Evolutionary conservation across 2,888 invertebrate species (phyloP), one percentile per base, ranked within the genome.

Genomic region (Drosophila hamatofila): DNA sequence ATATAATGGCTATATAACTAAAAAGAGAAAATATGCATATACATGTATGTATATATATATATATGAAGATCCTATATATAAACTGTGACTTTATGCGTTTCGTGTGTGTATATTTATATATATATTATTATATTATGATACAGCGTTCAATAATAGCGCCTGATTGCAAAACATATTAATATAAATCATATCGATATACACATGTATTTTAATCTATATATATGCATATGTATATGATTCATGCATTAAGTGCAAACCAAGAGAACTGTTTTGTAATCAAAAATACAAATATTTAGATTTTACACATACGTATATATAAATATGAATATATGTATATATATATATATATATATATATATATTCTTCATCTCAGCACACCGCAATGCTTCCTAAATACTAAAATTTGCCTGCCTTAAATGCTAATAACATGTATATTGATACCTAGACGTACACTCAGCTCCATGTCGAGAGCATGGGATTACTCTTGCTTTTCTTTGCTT

Each of bases 371-470:
- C 49, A 74, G 65, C 62, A 72, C 75, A 49, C 56, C 58, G 58
- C 57, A 64, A 52, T 67, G 30, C 37, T 61, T 46, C 42, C 62
- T 77, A 60, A 56, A 55, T 39, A 48, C 62, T 78, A 74, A 56
- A 65, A 49, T 61, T 52, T 75, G 52, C 66, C 61, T 78, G 66
- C 56, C 75, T 77, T 86, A 88, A 68, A 83, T 64, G 58, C 84
- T 80, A 88, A 81, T 81, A 85, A 88, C 83, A 83, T 88, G 70
- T 80, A 56, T 72, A 63, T 57, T 68, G 67, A 65, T 78, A 63
- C 70, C 68, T 60, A 70, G 65, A 67, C 73, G 49, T 56, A 71
- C 68, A 70, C 60, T 62, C 52, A 68, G 39, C 27, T 42, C 64
- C 60, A 63, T 61, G 42, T 33, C 18, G n/a, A 42, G 27, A 48